Percentiles rank a stretch among this genome's conserved stretches.
These are phyloP conservation scores for Gallinago undulata DNA, from an alignment of 2,113 vertebrate species.

Conservation along the genomic window DNA sequence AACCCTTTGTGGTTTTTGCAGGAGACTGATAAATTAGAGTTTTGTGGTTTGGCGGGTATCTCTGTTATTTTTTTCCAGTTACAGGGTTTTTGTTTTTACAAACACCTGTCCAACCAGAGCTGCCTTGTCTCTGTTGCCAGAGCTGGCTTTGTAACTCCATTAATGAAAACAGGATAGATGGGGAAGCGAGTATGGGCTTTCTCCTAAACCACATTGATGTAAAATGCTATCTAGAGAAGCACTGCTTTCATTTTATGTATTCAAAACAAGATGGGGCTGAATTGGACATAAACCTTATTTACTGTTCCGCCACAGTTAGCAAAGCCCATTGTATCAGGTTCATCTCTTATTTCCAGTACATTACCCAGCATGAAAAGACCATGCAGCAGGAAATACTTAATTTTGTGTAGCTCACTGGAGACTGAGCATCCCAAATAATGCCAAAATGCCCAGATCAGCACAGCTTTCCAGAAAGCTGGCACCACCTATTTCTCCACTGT, in stretches of 20 bases:
- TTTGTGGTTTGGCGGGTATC: background rate
- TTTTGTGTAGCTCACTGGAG: background rate
- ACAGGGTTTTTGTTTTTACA: background rate
- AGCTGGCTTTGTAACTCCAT: background rate
- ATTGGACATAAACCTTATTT: constrained; percentile 3
- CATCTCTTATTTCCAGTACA: constrained; percentile 6
- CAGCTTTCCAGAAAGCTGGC: background rate
- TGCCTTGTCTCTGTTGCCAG: background rate
- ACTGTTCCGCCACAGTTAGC: background rate
- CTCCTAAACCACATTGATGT: background rate
- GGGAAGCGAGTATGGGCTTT: background rate
- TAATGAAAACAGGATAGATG: background rate
- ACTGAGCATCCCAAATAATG: background rate
- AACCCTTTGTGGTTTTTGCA: background rate
- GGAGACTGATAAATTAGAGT: background rate
- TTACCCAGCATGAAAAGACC: background rate
- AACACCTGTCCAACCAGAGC: background rate
- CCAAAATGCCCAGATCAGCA: background rate
- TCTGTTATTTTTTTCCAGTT: background rate
- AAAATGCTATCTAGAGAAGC: background rate
- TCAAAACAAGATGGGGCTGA: background rate
- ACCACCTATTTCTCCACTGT: background rate
- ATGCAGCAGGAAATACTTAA: background rate
- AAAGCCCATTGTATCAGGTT: background rate
- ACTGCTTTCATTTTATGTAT: background rate